Base-by-base conservation (phyloP, 2,888 invertebrate species). In the Stenolophus ochropezus region DNA sequence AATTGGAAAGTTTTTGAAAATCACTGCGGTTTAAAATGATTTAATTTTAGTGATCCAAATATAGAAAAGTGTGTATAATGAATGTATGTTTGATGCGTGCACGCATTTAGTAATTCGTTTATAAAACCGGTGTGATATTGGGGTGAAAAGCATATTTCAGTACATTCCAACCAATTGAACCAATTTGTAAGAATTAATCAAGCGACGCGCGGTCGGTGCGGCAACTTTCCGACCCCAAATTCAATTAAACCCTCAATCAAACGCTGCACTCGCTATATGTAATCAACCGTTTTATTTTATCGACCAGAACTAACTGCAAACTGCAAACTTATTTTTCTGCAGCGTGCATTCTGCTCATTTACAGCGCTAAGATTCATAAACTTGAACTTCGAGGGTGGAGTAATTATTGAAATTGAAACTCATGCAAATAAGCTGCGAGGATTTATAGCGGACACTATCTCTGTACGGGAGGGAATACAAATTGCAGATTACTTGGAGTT, bases 141-240 rank as follows among this genome's bases (percentile, higher is more conserved):
- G n/a, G n/a, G n/a, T n/a, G n/a, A 78, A 78, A 81, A 82, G 78
- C 83, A 83, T 84, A 84, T 84, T 84, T 83, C 83, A 82, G 74
- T 53, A 82, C 84, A 83, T 84, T 84, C 83, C 83, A 81, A 82
- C 83, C 84, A 84, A 84, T 87, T 86, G 86, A 87, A 86, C 84
- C 85, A 86, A 84, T 84, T 84, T 83, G 79, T 82, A 76, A 81
- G 86, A 85, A 85, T 87, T 87, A 88, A 87, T 87, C 78, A 83
- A 84, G 84, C 84, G 81, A 84, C 53, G n/a, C 49, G 49, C 49
- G 82, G 83, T 79, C 80, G 81, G 75, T 76, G 61, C 49, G 73
- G 49, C 23, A 56, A 58, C 33, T 76, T 33, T 76, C 58, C 51
- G 58, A 58, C 76, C 53, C 83, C 78, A 84, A 83, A 84, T 84